Percentiles rank a stretch among this genome's conserved stretches.
Conservation (phyloP, 2,888 invertebrate species). For the Chromoteleia sp. region DNA sequence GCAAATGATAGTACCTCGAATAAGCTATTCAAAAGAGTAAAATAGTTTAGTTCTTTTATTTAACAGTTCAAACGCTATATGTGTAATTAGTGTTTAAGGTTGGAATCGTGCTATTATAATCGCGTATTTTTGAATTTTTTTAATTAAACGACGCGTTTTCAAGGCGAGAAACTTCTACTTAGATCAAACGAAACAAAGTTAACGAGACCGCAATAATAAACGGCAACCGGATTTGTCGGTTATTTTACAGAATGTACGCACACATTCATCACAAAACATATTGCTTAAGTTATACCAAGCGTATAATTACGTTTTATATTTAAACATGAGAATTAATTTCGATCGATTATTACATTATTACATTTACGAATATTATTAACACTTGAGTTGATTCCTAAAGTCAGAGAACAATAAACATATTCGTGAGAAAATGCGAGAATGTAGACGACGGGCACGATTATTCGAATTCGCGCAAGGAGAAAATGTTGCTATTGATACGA, state of each 20-base stretch:
- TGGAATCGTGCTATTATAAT: too few species aligned
- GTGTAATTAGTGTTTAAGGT: too few species aligned
- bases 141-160: too few species aligned
- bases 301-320: slow-evolving; percentile 16
- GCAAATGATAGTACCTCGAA: too few species aligned
- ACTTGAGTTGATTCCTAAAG: slow-evolving; percentile 6
- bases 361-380: neutral
- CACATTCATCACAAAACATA: slow-evolving; percentile 19
- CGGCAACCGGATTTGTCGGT: neutral
- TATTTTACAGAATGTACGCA: slow-evolving; percentile 1
- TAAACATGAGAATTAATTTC: slow-evolving; percentile 19
- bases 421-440: slow-evolving; percentile 39
- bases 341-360: slow-evolving; percentile 20
- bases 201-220: neutral
- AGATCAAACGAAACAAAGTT: neutral
- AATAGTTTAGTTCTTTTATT: too few species aligned
- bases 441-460: slow-evolving; percentile 7
- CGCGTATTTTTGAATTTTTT: too few species aligned
- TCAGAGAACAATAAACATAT: slow-evolving; percentile 22
- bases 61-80: too few species aligned
- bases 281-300: slow-evolving; percentile 18
- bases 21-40: too few species aligned
- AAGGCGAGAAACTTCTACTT: too few species aligned
- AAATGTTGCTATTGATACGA: slow-evolving; percentile 8
- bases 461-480: slow-evolving; percentile 19